Evolutionary conservation across 2,888 invertebrate species (phyloP).

Genomic region (Hirtodrosophila alboralis): DNA sequence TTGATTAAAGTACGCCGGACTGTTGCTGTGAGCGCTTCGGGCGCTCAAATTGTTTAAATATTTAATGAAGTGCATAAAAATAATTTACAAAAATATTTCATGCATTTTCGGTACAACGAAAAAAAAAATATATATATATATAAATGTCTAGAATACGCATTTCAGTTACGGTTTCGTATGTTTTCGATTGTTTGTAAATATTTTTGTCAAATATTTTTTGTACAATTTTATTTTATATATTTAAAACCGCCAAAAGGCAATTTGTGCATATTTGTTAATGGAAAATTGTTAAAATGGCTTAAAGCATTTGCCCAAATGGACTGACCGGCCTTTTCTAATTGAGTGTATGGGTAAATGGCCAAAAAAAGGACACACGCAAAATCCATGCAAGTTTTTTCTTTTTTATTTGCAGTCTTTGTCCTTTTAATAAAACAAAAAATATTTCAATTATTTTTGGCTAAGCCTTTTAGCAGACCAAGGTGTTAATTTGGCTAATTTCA

Average conservation of each 20-base stretch:
- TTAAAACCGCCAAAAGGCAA: constrained; percentile 79
- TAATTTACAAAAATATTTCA: constrained; percentile 75
- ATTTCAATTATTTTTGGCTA: constrained; percentile 72
- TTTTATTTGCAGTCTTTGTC: constrained; percentile 23
- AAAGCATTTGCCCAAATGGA: constrained; percentile 69
- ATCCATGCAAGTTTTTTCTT: constrained; percentile 24
- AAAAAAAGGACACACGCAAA: constrained; percentile 43
- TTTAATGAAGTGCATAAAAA: constrained; percentile 75
- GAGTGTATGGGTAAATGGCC: constrained; percentile 57
- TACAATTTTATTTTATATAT: constrained; percentile 73
- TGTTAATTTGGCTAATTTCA: constrained; percentile 79
- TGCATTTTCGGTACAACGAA: constrained; percentile 66
- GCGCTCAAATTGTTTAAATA: constrained; percentile 72
- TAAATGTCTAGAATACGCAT: too few relatives aligned
- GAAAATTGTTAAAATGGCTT: constrained; percentile 82
- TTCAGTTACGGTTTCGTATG: not conserved
- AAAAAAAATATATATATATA: constrained; percentile 8
- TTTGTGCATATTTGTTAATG: constrained; percentile 81
- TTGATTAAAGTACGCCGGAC: constrained; percentile 76
- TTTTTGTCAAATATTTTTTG: constrained; percentile 74
- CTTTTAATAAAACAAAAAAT: constrained; percentile 73
- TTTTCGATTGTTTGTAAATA: constrained; percentile 31
- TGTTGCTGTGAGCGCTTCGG: constrained; percentile 35
- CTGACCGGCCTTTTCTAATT: constrained; percentile 54
- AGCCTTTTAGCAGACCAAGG: constrained; percentile 67